Percentiles rank a stretch among this genome's conserved stretches.
Conservation (phyloP, 2,113 vertebrate species). For the Cyrtonyx montezumae region DNA sequence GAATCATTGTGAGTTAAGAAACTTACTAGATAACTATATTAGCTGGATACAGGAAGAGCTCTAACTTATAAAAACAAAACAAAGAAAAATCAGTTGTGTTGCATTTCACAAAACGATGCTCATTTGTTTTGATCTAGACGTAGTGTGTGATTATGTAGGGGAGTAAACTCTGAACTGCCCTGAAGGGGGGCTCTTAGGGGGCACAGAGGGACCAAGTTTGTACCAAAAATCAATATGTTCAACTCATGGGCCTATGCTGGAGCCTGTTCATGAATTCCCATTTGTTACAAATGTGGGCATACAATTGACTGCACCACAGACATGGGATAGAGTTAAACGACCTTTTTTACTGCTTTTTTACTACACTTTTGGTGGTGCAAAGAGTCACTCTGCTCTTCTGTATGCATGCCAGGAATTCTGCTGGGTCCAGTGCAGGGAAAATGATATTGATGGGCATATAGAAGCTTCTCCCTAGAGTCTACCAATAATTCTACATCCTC, state of each 20-base stretch:
- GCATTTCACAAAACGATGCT: not conserved
- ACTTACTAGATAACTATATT: not conserved
- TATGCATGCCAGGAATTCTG: not conserved
- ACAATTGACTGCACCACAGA: not conserved
- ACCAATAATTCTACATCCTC: not conserved
- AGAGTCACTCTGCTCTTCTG: not conserved
- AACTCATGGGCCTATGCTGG: not conserved
- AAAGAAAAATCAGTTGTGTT: not conserved
- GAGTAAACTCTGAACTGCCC: not conserved
- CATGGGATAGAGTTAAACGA: not conserved
- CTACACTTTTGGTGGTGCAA: not conserved
- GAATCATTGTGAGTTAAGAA: constrained; percentile 89
- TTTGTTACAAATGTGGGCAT: not conserved
- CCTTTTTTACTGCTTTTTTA: not conserved
- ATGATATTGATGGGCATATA: not conserved
- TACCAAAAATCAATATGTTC: not conserved
- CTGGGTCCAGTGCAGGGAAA: not conserved
- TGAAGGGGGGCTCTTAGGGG: not conserved
- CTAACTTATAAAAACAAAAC: not conserved
- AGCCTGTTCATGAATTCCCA: not conserved
- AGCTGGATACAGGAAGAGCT: not conserved
- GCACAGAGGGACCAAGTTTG: not conserved
- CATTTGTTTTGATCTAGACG: not conserved
- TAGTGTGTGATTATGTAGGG: not conserved
- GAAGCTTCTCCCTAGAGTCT: not conserved